These are phyloP conservation scores for Danaus chrysippus DNA, from an alignment of 2,888 invertebrate genomes.

Conservation along the genomic window DNA sequence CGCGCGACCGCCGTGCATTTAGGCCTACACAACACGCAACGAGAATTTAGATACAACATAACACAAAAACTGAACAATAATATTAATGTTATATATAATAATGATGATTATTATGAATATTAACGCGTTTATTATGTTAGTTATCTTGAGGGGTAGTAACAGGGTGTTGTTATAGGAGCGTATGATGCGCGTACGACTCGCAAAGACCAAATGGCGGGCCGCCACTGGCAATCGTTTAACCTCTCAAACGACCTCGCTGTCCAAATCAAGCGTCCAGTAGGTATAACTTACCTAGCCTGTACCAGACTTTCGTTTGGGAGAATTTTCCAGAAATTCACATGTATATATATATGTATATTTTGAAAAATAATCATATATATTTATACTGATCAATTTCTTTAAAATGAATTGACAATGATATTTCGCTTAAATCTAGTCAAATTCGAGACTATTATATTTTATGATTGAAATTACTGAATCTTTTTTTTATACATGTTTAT, in stretches of 20 bases:
- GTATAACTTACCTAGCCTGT: slow-evolving; percentile 37
- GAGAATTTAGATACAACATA: slow-evolving; percentile 18
- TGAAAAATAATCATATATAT: slow-evolving; percentile 3
- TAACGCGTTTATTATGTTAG: no score
- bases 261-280: slow-evolving; percentile 51
- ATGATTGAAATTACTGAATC: no score
- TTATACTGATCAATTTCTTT: neutral
- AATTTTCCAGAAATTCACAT: slow-evolving; percentile 19
- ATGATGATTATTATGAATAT: no score
- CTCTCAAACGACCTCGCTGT: slow-evolving; percentile 50
- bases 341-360: slow-evolving; percentile 2
- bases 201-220: slow-evolving; percentile 55
- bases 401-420: no score
- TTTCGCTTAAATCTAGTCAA: no score
- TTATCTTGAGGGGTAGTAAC: slow-evolving; percentile 22
- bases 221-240: slow-evolving; percentile 41
- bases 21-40: slow-evolving; percentile 60
- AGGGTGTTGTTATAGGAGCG: slow-evolving; percentile 25
- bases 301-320: slow-evolving; percentile 21
- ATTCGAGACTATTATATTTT: no score
- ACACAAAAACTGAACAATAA: neutral
- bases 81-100: neutral
- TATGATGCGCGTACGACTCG: slow-evolving; percentile 53
- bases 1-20: slow-evolving; percentile 52
- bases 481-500: no score